Evolutionary conservation across 1,140 invertebrate species (phyloP), one percentile per base, ranked within the genome.

Genomic region (Anastrepha obliqua): DNA sequence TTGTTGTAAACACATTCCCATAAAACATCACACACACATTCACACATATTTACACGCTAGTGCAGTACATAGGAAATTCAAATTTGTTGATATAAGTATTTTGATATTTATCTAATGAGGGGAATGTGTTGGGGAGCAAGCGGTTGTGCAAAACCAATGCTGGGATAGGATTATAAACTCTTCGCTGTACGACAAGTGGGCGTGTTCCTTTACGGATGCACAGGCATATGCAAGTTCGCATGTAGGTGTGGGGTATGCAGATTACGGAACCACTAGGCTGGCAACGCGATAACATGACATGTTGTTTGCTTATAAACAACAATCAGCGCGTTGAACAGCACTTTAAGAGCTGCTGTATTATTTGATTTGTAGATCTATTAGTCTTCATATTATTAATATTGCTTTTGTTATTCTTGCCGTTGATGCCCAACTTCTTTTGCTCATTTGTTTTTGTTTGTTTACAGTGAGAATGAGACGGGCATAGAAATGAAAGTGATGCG

Each of bases 401-500:
- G 20, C 39, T 62, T 74, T 47, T 44, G 67, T n/a, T 11, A n/a
- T 15, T 6, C 17, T 74, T 74, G 42, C 3, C 13, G 60, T 44
- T 74, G 51, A 8, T 55, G 51, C 11, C 11, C 11, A 55, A 70
- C 51, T 86, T 86, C 20, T 39, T 91, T 58, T 74, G 47, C 44
- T 74, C 67, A n/a, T 44, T 65, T 86, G 64, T 55, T 87, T 87
- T 74, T 85, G 39, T 44, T 65, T 86, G 64, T 55, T 87, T 87
- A 6, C 59, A 89, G 91, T 9, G 91, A 96, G 90, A 96, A 96
- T 89, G 96, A 97, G 93, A 96, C 96, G 81, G 93, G 93, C 42
- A 97, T 98, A 93, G 97, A 98, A 93, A 94, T 98, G 93, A 96
- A 97, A 94, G 96, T 97, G 85, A 93, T 98, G 85, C 93, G 94